These are phyloP conservation scores for Alexandromys fortis DNA, from an alignment of 2,113 vertebrate genomes.

Conservation along the genomic window DNA sequence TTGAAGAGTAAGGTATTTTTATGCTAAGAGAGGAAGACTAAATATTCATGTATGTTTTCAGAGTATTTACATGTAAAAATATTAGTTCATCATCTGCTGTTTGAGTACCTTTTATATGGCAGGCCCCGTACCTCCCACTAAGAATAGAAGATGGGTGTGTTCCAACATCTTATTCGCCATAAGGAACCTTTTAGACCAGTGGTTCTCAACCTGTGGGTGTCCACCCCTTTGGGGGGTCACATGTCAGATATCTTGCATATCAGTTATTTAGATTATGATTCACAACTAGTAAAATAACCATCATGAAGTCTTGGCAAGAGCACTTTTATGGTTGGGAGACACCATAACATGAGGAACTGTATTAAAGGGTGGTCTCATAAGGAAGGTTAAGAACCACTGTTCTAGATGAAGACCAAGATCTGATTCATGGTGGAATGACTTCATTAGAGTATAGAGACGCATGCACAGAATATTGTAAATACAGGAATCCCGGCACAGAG, in stretches of 20 bases:
- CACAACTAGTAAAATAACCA: background rate
- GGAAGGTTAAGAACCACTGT: background rate
- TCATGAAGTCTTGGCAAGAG: background rate
- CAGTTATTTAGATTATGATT: background rate
- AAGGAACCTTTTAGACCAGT: background rate
- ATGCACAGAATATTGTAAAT: background rate
- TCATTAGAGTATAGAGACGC: background rate
- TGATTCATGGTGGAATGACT: background rate
- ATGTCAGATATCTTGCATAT: background rate
- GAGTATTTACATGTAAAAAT: background rate
- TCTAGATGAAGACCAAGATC: background rate
- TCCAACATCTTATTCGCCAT: background rate
- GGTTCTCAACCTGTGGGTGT: background rate
- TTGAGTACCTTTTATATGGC: background rate
- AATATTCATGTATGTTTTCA: background rate
- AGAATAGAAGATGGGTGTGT: background rate
- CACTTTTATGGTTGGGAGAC: background rate
- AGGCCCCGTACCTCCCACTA: background rate
- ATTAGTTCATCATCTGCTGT: background rate
- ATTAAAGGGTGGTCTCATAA: background rate
- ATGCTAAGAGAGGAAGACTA: background rate
- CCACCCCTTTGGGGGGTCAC: background rate
- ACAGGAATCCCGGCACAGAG: background rate
- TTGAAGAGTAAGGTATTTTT: slow-evolving; percentile 44
- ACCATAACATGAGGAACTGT: background rate